Base-by-base conservation (phyloP, 2,888 invertebrate species). In the Resseliella maxima region DNA sequence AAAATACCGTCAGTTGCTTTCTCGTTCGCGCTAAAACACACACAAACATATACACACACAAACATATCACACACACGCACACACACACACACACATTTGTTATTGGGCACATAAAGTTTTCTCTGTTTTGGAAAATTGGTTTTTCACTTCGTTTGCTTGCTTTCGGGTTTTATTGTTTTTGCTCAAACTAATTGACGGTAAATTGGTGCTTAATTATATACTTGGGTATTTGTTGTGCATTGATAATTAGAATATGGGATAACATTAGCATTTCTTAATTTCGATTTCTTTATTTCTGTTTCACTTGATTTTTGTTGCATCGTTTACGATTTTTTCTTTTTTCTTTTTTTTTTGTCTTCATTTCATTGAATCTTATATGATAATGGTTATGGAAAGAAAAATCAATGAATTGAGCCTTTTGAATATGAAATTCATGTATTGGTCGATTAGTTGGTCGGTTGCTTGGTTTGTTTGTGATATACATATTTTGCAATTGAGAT, bases 71-170 rank as follows among this genome's bases (percentile, higher is more conserved):
- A 72, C 10, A 31, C 31, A 31, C 15, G 72, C 72, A 15, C 35
- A 35, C 72, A 72, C 72, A 72, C 59, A 59, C 27, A 2, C 27
- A n/a, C n/a, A n/a, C n/a, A n/a, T n/a, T n/a, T n/a, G n/a, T n/a
- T n/a, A n/a, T n/a, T n/a, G n/a, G n/a, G 21, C 50, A 50, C 50
- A 50, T 18, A 6, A 27, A 59, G 24, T 72, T 72, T 72, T 31
- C 72, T 31, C n/a, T n/a, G n/a, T n/a, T 83, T 83, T 83, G 83
- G 21, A 83, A 83, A 83, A 83, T 83, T 83, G 83, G 38, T 83
- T 83, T 83, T 83, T 83, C 83, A 83, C 83, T 83, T 83, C 38
- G 83, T 83, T 83, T 83, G 83, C 83, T 83, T 83, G 83, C 83
- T 83, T 27, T 83, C 38, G 38, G 38, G 83, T 83, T 83, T 83